Evolutionary conservation across 2,888 invertebrate genomes (phyloP).

Genomic region (Lucinisca nassula): DNA sequence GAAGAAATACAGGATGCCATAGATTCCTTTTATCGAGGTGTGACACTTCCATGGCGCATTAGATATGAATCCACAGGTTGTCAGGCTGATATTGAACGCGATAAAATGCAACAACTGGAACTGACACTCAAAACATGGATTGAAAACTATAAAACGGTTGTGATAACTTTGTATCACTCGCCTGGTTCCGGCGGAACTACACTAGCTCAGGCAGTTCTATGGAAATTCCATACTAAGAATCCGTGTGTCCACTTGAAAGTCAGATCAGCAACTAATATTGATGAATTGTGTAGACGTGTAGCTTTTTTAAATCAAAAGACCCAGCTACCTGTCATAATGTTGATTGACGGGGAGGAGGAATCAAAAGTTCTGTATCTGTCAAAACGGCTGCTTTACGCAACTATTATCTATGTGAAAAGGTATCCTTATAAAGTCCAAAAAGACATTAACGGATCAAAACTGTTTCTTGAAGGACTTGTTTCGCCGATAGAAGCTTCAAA

Average conservation of each 20-base stretch:
- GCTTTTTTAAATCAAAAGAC: constrained; percentile 57
- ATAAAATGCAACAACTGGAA: constrained; percentile 14
- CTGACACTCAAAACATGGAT: neutral
- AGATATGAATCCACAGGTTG: constrained; percentile 58
- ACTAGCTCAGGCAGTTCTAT: constrained; percentile 68
- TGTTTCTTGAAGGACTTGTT: constrained; percentile 61
- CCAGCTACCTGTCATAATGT: constrained; percentile 53
- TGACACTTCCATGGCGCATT: constrained; percentile 65
- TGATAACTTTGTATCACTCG: constrained; percentile 63
- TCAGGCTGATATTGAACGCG: constrained; percentile 62
- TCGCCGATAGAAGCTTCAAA: constrained; percentile 51
- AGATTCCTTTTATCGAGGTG: constrained; percentile 70
- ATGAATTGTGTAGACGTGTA: constrained; percentile 55
- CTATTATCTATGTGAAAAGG: constrained; percentile 67
- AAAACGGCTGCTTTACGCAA: constrained; percentile 15
- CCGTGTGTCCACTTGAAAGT: constrained; percentile 67
- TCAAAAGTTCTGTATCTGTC: constrained; percentile 51
- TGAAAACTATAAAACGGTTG: constrained; percentile 37
- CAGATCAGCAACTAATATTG: constrained; percentile 29
- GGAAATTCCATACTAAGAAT: constrained; percentile 52
- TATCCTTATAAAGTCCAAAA: constrained; percentile 40
- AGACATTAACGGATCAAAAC: neutral
- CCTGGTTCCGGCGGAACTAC: constrained; percentile 76
- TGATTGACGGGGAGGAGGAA: constrained; percentile 74
- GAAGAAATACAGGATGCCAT: constrained; percentile 50